These are phyloP conservation scores for Damaliscus lunatus DNA, from an alignment of 2,113 vertebrate species.

Conservation along the genomic window DNA sequence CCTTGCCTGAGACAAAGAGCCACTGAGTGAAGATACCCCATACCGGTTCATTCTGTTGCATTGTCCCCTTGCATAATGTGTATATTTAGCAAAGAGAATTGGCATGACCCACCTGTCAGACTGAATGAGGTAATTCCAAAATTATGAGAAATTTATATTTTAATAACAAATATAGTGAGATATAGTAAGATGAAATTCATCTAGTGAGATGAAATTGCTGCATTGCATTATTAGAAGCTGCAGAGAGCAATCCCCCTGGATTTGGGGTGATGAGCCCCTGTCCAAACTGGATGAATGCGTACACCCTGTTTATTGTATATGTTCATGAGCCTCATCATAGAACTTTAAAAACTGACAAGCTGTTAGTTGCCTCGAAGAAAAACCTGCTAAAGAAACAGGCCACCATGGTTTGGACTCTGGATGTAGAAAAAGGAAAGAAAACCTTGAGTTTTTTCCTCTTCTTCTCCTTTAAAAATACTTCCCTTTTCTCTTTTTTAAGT, in stretches of 20 bases:
- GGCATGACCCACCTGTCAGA: constrained; percentile 9
- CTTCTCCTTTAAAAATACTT: constrained; percentile 29
- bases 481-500: constrained; percentile 43
- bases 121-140: constrained; percentile 6
- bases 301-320: background rate
- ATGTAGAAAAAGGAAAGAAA: background rate
- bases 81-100: constrained; percentile 43
- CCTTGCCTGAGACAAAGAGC: background rate
- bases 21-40: background rate
- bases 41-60: background rate
- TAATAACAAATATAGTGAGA: background rate
- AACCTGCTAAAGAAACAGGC: constrained; percentile 56
- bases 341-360: constrained; percentile 34
- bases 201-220: background rate
- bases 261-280: background rate
- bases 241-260: background rate
- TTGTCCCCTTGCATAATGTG: background rate
- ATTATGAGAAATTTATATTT: constrained; percentile 27
- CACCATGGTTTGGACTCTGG: background rate
- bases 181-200: background rate
- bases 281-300: background rate
- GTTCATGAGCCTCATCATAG: background rate
- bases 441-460: background rate
- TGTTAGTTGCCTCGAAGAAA: constrained; percentile 40
- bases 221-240: background rate